Percentiles rank a stretch among this genome's conserved stretches.
phyloP scores from a whole-genome alignment of 2,113 vertebrate species.

The Pseudorhombus dupliciocellatus region DNA sequence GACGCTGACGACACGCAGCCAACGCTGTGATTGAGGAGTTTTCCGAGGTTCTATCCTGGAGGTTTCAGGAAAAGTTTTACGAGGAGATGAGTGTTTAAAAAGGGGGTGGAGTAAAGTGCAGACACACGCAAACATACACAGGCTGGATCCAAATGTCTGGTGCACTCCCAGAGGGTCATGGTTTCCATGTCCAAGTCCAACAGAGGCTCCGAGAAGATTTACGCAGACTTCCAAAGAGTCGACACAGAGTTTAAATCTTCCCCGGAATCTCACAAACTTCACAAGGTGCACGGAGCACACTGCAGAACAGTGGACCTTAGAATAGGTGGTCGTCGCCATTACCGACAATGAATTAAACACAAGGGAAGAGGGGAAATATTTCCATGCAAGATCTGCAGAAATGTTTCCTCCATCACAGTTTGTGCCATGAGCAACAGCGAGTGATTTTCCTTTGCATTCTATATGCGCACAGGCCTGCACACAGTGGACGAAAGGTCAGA shows the following conservation, averaged over 20 bases:
- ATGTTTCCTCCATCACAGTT: too few species aligned
- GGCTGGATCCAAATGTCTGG: not conserved
- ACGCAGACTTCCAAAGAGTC: not conserved
- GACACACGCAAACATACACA: not conserved
- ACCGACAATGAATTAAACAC: too few species aligned
- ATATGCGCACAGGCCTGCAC: not conserved
- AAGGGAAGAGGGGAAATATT: too few species aligned
- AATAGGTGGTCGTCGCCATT: not conserved
- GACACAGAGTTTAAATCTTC: not conserved
- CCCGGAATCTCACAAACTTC: not conserved
- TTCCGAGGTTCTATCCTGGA: not conserved
- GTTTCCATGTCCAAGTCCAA: not conserved
- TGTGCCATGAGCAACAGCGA: too few species aligned
- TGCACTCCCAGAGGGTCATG: not conserved
- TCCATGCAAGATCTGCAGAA: too few species aligned
- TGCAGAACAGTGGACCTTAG: not conserved
- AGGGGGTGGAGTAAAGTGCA: not conserved
- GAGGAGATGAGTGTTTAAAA: slow-evolving; percentile 14
- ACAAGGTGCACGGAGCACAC: not conserved
- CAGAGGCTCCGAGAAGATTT: not conserved
- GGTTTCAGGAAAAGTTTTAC: slow-evolving; percentile 7
- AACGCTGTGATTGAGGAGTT: not conserved
- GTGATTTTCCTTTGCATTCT: not conserved
- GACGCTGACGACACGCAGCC: not conserved
- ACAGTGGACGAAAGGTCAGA: not conserved